Percentiles rank a stretch among this genome's conserved stretches.
Conservation (phyloP, 2,888 invertebrate species). For the Resseliella maxima region DNA sequence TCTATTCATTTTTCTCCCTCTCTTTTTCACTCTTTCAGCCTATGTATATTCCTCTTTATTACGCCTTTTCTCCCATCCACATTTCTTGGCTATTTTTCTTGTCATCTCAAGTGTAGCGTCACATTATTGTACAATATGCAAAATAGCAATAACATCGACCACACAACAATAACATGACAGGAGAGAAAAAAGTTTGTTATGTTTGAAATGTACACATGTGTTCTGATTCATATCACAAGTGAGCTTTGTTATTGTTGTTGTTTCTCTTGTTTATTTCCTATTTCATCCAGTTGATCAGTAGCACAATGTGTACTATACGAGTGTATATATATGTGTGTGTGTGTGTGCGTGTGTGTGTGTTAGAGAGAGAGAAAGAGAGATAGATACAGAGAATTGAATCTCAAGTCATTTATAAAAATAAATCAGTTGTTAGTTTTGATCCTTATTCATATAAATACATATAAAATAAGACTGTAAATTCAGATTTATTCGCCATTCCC, state of each 20-base stretch:
- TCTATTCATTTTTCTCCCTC: too few species aligned
- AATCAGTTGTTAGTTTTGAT: background rate
- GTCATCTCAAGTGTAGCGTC: background rate
- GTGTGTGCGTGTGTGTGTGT: background rate
- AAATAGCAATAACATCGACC: background rate
- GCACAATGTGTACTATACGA: too few species aligned
- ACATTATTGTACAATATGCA: background rate
- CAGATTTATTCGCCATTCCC: background rate
- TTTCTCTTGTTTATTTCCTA: background rate
- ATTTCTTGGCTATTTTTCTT: too few species aligned
- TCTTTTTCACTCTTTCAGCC: too few species aligned
- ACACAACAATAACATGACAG: background rate
- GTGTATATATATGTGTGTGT: too few species aligned
- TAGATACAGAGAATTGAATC: background rate
- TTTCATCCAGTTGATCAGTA: background rate
- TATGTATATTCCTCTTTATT: too few species aligned
- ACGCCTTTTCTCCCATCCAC: too few species aligned
- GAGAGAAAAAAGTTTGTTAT: background rate
- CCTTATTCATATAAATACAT: background rate
- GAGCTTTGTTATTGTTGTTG: background rate
- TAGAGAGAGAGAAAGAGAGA: background rate
- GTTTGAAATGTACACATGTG: conserved; percentile 29
- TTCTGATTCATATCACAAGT: background rate
- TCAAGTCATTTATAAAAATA: conserved; percentile 13
- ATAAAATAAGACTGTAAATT: background rate